Base-by-base conservation (phyloP, 2,888 invertebrate species). In the Clostera curtula region DNA sequence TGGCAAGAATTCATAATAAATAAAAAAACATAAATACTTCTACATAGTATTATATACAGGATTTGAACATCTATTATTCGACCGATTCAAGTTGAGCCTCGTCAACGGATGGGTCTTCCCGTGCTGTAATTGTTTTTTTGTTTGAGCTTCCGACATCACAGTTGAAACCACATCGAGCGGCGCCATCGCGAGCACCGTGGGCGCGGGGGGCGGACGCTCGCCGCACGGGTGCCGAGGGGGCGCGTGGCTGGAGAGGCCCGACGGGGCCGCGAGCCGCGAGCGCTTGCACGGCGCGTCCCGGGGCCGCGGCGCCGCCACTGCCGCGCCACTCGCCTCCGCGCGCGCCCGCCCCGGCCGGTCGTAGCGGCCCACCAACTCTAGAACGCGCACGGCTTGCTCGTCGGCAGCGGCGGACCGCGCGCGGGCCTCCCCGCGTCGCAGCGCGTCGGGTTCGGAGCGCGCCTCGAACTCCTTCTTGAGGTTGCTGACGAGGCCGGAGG, bases 61-160 rank as follows among this genome's bases (percentile, higher is more conserved):
- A 85, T 93, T 91, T 77, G 91, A 92, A 79, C 88, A 87, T 80
- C 87, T 80, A 71, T 75, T 82, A 67, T 82, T 90, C 87, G 82
- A 89, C 85, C 92, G 90, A 73, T 87, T 89, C 75, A 91, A 86
- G 82, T 90, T 91, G 75, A 96, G 88, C 88, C 92, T 91, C 58
- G 95, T 91, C 62, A 96, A 86, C 47, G 96, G 96, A 87, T 96
- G 96, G 59, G 93, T 95, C 77, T 93, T 94, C 54, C 96, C 96
- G 70, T 94, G 95, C 72, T 96, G 95, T 62, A 91, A 88, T 75
- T 93, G 92, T 75, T 92, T 90, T 73, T 92, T 92, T 51, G 87
- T 90, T 62, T 90, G 88, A 58, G 89, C 89, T 69, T 89, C 89
- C 49, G 89, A 88, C 54, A 90, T 88, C 53, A 90, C 89, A 60